Base-by-base conservation (phyloP, 2,113 vertebrate species). In the Hypocryptadius cinnamomeus region DNA sequence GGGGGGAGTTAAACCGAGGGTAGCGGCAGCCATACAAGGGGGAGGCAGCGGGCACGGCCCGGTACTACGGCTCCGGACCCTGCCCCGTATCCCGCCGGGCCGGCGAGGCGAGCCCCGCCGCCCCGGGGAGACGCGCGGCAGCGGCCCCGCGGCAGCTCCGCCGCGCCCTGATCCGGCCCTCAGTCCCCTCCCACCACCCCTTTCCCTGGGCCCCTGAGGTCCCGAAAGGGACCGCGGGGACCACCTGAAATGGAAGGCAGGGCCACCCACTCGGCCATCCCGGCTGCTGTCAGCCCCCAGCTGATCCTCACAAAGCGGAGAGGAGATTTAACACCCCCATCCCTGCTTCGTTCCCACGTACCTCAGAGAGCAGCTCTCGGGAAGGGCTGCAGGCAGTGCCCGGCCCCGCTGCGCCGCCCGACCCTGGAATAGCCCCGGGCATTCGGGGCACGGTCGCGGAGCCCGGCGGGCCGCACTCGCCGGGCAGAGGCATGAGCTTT, bases 191-290 rank as follows among this genome's bases (percentile, higher is more conserved):
- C 96, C 91, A 85, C 90, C 59, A 56, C 42, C 95, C 97, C 97
- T 95, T 85, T 96, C 88, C 94, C 85, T 92, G 93, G 96, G 96
- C 97, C 96, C 94, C 96, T 91, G 94, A 94, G 96, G 96, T 96
- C 96, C 95, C 96, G 92, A 90, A 91, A 93, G 93, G 95, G 94
- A 93, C 93, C 66, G 68, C 84, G 79, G 91, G 92, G 96, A 97
- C 97, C 97, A 96, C 97, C 96, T 97, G 95, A 97, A 97, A 90
- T 91, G 89, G 92, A 92, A 89, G 86, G 71, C 92, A 65, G 89
- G 97, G 96, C 97, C 97, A 98, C 97, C 97, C 97, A 97, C 96
- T 60, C 95, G 76, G 95, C 77, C 87, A 71, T 89, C 89, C 85
- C 57, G 84, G 73, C 96, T 91, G 94, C 95, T 89, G 92, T 81